Evolutionary conservation across 2,797 vertebrate genomes (phyloP).

Genomic region (Paguma larvata): DNA sequence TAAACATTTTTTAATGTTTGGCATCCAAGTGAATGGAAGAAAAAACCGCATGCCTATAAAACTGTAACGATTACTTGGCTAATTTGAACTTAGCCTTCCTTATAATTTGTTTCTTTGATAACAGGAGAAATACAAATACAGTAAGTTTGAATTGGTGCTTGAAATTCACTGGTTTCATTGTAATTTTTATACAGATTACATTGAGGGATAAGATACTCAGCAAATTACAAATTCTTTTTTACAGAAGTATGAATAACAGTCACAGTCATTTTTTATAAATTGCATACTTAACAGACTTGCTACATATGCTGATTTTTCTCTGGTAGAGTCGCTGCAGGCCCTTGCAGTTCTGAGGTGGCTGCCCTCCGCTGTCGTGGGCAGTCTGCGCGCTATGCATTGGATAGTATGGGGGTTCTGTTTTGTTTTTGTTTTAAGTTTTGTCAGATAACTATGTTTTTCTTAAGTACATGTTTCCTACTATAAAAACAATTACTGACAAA

Average conservation of each 20-base stretch:
- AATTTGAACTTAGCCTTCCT: conserved; percentile 81
- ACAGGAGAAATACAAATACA: conserved; percentile 83
- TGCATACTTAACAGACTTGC: conserved; percentile 81
- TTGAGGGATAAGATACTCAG: conserved; percentile 81
- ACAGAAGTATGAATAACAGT: conserved; percentile 79
- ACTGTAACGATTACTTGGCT: conserved; percentile 81
- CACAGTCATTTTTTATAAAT: conserved; percentile 83
- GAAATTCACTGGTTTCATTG: conserved; percentile 86
- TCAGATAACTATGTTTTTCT: conserved; percentile 86
- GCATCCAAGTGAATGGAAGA: conserved; percentile 81
- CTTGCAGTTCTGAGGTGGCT: conserved; percentile 44
- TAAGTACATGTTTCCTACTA: conserved; percentile 87
- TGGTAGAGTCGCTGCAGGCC: conserved; percentile 80
- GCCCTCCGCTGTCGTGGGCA: conserved; percentile 83
- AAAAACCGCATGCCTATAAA: conserved; percentile 80
- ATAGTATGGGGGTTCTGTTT: conserved; percentile 68
- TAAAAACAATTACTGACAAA: conserved; percentile 85
- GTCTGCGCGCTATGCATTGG: conserved; percentile 85
- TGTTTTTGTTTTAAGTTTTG: conserved; percentile 79
- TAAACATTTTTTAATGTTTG: conserved; percentile 78
- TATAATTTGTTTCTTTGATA: conserved; percentile 81
- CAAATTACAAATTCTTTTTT: conserved; percentile 79
- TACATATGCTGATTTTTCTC: conserved; percentile 66
- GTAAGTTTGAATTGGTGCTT: conserved; percentile 90
- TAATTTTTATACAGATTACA: conserved; percentile 82